Percentiles rank a stretch among this genome's conserved stretches.
These are phyloP conservation scores for Pogonophryne albipinna DNA, from an alignment of 2,797 vertebrate species.

Conservation along the genomic window DNA sequence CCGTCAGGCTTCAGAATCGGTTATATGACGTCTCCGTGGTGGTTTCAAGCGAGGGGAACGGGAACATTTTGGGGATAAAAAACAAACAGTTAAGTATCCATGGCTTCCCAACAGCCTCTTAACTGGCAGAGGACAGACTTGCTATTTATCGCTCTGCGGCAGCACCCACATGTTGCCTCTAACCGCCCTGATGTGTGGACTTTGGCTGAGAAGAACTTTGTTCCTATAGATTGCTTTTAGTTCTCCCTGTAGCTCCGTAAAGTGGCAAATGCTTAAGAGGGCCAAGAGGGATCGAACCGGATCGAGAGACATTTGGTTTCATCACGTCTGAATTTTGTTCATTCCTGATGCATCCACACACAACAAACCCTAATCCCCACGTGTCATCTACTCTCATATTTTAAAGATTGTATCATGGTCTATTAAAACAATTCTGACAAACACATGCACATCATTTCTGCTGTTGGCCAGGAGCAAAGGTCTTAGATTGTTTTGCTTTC, in stretches of 20 bases:
- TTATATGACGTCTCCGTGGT: slow-evolving; percentile 68
- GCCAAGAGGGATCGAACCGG: no score
- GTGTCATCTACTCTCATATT: slow-evolving; percentile 1
- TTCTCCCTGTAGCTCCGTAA: slow-evolving; percentile 25
- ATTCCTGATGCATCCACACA: slow-evolving; percentile 12
- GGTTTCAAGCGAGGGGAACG: slow-evolving; percentile 70
- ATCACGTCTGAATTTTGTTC: neutral
- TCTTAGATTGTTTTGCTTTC: neutral
- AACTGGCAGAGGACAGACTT: slow-evolving; percentile 39
- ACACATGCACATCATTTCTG: neutral
- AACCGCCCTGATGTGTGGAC: slow-evolving; percentile 55
- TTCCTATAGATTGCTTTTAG: slow-evolving; percentile 37
- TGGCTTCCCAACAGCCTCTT: slow-evolving; percentile 61
- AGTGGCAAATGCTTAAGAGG: no score
- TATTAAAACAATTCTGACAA: neutral
- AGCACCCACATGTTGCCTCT: slow-evolving; percentile 54
- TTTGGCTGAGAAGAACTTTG: slow-evolving; percentile 54
- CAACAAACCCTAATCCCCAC: slow-evolving; percentile 17
- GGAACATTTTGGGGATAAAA: slow-evolving; percentile 75
- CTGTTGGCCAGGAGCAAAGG: neutral
- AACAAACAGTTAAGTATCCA: slow-evolving; percentile 79
- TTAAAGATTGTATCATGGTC: neutral
- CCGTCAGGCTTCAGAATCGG: slow-evolving; percentile 65
- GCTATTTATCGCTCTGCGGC: slow-evolving; percentile 62
- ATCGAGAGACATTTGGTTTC: no score